phyloP scores from a whole-genome alignment of 2,888 invertebrate species.

The Protodeltote pygarga region DNA sequence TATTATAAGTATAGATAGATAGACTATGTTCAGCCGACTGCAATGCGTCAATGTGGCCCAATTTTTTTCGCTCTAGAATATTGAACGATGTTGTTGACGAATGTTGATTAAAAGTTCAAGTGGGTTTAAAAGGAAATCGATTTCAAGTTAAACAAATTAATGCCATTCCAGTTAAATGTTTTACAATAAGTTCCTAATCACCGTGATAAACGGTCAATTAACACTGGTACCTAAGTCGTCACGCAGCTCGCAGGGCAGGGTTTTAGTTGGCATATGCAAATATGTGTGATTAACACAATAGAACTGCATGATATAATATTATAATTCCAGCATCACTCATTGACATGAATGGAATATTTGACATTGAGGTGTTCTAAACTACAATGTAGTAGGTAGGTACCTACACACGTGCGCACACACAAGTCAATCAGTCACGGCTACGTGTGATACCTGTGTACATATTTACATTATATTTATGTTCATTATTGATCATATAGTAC shows the following conservation, averaged over 20 bases:
- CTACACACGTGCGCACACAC: conserved; percentile 23
- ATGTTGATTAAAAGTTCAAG: conserved; percentile 1
- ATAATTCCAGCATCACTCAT: conserved; percentile 41
- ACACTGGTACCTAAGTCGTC: not conserved
- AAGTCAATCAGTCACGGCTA: conserved; percentile 29
- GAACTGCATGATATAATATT: conserved; percentile 51
- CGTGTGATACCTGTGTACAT: conserved; percentile 33
- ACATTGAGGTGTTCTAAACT: conserved; percentile 57
- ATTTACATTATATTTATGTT: conserved; percentile 30
- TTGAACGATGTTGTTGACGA: conserved; percentile 6
- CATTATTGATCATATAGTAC: conserved; percentile 27
- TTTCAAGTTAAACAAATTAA: not conserved
- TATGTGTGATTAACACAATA: conserved; percentile 48
- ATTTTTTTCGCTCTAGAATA: conserved; percentile 15
- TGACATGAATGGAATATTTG: conserved; percentile 69
- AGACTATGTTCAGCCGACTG: conserved; percentile 54
- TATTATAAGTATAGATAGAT: no score
- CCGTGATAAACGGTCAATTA: not conserved
- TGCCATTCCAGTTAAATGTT: not conserved
- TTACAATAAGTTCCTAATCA: not conserved
- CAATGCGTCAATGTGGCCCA: conserved; percentile 53
- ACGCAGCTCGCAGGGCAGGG: conserved; percentile 24
- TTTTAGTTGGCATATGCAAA: conserved; percentile 42
- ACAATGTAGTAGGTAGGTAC: no score
- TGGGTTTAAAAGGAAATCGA: not conserved